Conservation (phyloP, 2,113 vertebrate genomes). For the Pholis gunnellus region DNA sequence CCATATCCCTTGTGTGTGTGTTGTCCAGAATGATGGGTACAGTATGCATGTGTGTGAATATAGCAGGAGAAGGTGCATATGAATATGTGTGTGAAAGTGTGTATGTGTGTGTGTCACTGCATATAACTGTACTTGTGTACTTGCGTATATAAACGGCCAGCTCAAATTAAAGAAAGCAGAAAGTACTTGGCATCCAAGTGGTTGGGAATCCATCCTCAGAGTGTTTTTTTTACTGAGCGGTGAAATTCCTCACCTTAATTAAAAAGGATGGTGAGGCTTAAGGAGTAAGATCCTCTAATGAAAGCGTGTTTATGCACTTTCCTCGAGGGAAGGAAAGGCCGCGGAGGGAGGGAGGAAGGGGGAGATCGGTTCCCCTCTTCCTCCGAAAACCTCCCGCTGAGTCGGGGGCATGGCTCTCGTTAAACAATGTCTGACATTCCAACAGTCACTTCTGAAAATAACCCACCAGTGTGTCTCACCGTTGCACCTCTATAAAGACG, state of each 20-base stretch:
- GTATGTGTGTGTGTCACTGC: not conserved
- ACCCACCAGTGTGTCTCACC: slow-evolving; percentile 29
- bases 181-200: slow-evolving; percentile 18
- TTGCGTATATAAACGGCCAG: not conserved
- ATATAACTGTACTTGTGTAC: not conserved
- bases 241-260: slow-evolving; percentile 67
- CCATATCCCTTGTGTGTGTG: not conserved
- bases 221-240: slow-evolving; percentile 22
- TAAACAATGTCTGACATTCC: slow-evolving; percentile 74
- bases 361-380: not conserved
- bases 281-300: slow-evolving; percentile 63
- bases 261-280: slow-evolving; percentile 56
- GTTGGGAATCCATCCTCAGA: not conserved
- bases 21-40: not conserved
- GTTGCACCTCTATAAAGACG: slow-evolving; percentile 23
- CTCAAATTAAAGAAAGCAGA: slow-evolving; percentile 15
- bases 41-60: not conserved
- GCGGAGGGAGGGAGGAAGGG: not conserved
- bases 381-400: slow-evolving; percentile 44
- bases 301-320: slow-evolving; percentile 72
- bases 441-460: slow-evolving; percentile 65
- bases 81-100: no score
- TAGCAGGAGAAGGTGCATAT: not conserved
- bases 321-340: slow-evolving; percentile 25
- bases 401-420: slow-evolving; percentile 58